Conservation (phyloP, 2,113 vertebrate genomes). For the Bagarius yarrelli region DNA sequence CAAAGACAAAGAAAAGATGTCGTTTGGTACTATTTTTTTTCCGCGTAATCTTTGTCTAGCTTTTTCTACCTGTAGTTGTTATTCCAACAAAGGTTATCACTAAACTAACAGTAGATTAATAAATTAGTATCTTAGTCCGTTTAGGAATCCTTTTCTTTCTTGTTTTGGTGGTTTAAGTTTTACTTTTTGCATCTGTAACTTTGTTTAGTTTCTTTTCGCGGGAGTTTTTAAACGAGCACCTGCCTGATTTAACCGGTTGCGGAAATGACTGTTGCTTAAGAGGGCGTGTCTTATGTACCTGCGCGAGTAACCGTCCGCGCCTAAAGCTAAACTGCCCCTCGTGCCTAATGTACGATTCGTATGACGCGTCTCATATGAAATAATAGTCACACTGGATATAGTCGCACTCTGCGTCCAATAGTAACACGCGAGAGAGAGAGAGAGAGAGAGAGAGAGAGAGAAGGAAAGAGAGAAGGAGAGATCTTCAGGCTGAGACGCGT, state of each 20-base stretch:
- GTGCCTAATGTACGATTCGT: no score
- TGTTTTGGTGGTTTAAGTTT: not conserved
- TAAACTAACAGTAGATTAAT: not conserved
- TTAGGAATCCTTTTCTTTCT: not conserved
- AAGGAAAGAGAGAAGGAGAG: not conserved
- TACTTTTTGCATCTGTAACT: not conserved
- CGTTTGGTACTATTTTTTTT: not conserved
- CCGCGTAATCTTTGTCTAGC: not conserved
- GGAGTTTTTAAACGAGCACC: not conserved
- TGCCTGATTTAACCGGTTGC: not conserved
- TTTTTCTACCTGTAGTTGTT: not conserved
- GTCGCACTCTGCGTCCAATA: not conserved
- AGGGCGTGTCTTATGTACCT: slow-evolving; percentile 15
- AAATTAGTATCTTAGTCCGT: no score
- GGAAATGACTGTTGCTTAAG: not conserved
- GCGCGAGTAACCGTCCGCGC: not conserved
- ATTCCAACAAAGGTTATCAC: not conserved
- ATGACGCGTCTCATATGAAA: not conserved
- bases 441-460: not conserved
- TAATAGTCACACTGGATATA: not conserved
- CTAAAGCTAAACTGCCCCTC: not conserved
- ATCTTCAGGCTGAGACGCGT: not conserved
- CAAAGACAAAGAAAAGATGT: not conserved
- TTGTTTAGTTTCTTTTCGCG: not conserved
- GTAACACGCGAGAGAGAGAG: no score